A percentile compares a stretch with the other conserved stretches of the same genome.
Conservation (phyloP, 2,797 vertebrate species). For the Chelmon rostratus region DNA sequence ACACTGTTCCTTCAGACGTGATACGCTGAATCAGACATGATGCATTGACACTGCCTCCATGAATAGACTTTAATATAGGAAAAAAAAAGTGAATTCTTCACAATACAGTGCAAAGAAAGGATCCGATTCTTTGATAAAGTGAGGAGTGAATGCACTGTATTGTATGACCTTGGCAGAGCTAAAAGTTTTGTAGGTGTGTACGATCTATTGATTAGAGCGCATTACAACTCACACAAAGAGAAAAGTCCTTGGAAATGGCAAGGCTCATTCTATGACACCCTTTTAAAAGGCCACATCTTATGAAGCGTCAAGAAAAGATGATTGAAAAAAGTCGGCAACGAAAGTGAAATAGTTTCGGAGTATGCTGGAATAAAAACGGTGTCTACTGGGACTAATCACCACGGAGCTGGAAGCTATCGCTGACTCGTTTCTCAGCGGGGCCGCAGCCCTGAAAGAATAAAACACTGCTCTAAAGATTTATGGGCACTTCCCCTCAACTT, state of each 20-base stretch:
- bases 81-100: conserved; percentile 23
- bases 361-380: conserved; percentile 53
- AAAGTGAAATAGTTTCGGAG: conserved; percentile 33
- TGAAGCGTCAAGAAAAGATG: conserved; percentile 38
- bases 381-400: conserved; percentile 51
- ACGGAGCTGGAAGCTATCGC: conserved; percentile 38
- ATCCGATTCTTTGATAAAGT: conserved; percentile 48
- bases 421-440: conserved; percentile 46
- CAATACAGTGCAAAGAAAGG: conserved; percentile 40
- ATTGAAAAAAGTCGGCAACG: conserved; percentile 12
- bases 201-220: conserved; percentile 64
- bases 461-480: conserved; percentile 71
- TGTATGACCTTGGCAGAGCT: conserved; percentile 61
- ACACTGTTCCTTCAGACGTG: conserved; percentile 37
- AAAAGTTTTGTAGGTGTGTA: conserved; percentile 45
- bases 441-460: conserved; percentile 51
- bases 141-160: conserved; percentile 45
- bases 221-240: conserved; percentile 62
- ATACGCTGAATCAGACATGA: conserved; percentile 33
- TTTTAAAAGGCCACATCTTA: conserved; percentile 53
- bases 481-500: conserved; percentile 62
- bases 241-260: conserved; percentile 56
- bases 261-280: conserved; percentile 50
- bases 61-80: conserved; percentile 44
- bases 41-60: conserved; percentile 27